Conservation (phyloP, 2,113 vertebrate genomes). For the Nymphicus hollandicus region DNA sequence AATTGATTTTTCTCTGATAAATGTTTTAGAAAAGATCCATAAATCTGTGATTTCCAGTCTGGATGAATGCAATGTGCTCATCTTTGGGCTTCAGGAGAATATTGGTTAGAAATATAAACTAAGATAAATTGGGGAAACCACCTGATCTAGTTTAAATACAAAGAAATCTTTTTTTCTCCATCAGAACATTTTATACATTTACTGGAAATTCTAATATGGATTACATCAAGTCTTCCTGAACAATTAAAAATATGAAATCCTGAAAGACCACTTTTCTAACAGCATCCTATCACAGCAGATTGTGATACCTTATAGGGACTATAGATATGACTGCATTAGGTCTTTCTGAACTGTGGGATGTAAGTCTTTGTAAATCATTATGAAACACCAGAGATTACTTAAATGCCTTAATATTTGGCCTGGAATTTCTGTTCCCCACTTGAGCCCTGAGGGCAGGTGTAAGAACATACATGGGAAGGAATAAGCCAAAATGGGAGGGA, state of each 20-base stretch:
- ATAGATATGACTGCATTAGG: not conserved
- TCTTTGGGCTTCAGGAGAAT: not conserved
- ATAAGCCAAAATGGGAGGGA: not conserved
- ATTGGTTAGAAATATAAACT: not conserved
- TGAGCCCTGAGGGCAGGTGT: rapidly evolving
- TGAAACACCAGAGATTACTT: not conserved
- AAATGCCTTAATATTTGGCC: not conserved
- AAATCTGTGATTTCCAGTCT: not conserved
- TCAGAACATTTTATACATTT: not conserved
- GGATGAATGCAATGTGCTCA: not conserved
- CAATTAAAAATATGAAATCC: not conserved
- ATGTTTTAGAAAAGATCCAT: not conserved
- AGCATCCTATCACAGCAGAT: rapidly evolving
- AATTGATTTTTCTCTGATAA: not conserved
- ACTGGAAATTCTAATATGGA: not conserved
- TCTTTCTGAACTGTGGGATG: not conserved
- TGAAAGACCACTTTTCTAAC: not conserved
- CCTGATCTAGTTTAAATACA: not conserved
- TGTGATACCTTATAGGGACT: not conserved
- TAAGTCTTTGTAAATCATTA: not conserved
- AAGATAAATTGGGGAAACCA: not conserved
- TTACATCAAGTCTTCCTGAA: not conserved
- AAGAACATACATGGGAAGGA: not conserved
- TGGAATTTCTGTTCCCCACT: not conserved
- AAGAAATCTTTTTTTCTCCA: not conserved